Evolutionary conservation across 2,113 vertebrate species (phyloP), one percentile per base, ranked within the genome.

Genomic region (Psittacula cyanocephala): DNA sequence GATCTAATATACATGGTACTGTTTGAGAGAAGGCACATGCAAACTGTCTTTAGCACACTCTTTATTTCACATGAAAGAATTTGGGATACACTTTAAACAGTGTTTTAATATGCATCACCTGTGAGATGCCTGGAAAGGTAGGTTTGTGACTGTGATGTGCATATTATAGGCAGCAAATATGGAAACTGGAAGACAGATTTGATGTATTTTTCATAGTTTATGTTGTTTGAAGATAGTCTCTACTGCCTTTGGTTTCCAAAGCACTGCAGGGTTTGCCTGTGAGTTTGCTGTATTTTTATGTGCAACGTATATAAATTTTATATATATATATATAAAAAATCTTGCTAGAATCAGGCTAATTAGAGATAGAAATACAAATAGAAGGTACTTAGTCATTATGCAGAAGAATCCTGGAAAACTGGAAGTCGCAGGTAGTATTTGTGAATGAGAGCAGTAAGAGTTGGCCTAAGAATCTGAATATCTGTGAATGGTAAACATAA

Each of bases 401-500:
- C 44, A 81, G 28, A 59, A 52, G 6, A 35, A 9, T 47, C 31
- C 29, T 71, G 52, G 70, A 81, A 65, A 49, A 37, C 3, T 37
- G 44, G 31, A 71, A 46, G 19, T 71, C 27, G 22, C 43, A 33
- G 69, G 44, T n/a, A 25, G n/a, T 7, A n/a, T 60, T 81, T 86
- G 68, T 57, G 55, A 69, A 19, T 63, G 33, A 64, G 33, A 79
- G 47, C 3, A 0, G 46, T n/a, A 10, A 27, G 44, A 69, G 49
- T 17, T 89, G 49, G 7, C 39, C 47, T 23, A 43, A n/a, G 29
- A 81, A 43, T 41, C 59, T 53, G 44, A 37, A 4, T 78, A 29
- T 49, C 43, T 0, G 0, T 81, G 82, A 35, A 18, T 0, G 1
- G 35, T 46, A 11, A 24, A 8, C 0, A 0, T 65, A 43, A 18